Evolutionary conservation across 92 coral and sea anemone species (phyloP), one percentile per base, ranked within the genome.

Genomic region (Siderastrea siderea): DNA sequence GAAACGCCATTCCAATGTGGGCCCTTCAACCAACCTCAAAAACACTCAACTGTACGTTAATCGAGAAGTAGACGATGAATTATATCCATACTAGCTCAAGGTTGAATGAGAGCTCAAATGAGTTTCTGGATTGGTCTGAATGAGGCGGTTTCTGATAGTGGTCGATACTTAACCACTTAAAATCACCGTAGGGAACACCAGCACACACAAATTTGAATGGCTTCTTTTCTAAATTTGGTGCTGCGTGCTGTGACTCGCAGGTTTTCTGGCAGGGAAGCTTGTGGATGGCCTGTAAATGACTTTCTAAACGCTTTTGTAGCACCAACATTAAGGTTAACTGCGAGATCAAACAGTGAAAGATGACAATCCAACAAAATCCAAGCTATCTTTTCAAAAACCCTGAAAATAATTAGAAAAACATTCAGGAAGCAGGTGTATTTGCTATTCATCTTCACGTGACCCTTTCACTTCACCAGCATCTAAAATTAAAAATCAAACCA

Each of bases 371-470:
- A 53, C 38, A 26, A 26, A 26, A 26, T 26, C 38, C 38, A 26
- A 26, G 38, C 38, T 26, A 26, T 26, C 38, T 26, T 26, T 26
- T 26, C 38, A 26, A 26, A 26, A 26, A 26, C 38, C 38, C 60
- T 74, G 45, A 52, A 44, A 17, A 19, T 74, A 51, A 74, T 52
- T 74, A 3, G 38, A 26, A 26, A 11, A 51, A 74, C 46, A 3
- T 74, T 52, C 0, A n/a, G 17, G 10, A 10, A 53, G 14, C 78
- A 74, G 78, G 78, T 74, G 78, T 74, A 11, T 74, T 74, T 51
- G 45, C 6, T 26, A 26, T 26, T 26, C 38, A 26, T 26, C 38
- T 26, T 26, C 38, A 26, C 38, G 38, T 26, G 38, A 26, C 38
- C 38, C 38, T 26, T 26, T 26, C 38, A 26, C 38, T 26, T 26